Base-by-base conservation (phyloP, 2,888 invertebrate species). In the Cheilosia vernalis region DNA sequence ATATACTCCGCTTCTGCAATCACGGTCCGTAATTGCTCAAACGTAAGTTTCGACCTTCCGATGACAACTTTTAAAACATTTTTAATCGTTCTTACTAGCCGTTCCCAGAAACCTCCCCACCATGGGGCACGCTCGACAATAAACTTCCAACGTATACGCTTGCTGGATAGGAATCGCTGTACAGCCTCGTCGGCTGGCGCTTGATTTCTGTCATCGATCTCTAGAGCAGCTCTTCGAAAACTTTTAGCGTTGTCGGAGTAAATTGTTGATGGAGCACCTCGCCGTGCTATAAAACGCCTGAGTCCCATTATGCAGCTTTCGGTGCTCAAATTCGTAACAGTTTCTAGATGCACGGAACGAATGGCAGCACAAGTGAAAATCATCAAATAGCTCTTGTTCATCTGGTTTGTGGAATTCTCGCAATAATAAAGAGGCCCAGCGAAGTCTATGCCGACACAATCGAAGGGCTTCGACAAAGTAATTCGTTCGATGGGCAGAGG, bases 31-130 rank as follows among this genome's bases (percentile, higher is more conserved):
- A 83, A 37, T 47, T 83, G 49, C 19, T 81, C 66, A 13, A 40
- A 53, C 2, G 17, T 49, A 5, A 81, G 15, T 21, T 33, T 78
- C 2, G 61, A 27, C 24, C 47, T 74, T 30, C 82, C 60, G n/a
- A 87, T 83, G 15, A 74, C 72, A 1, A 74, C 44, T 30, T 79
- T 79, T 9, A 87, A 51, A n/a, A 76, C 33, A 56, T 83, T 70
- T 49, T 80, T 77, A 10, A 83, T 67, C 2, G 58, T 76, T 10
- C 60, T 21, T 10, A 83, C 60, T 3, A 87, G 33, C 7, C 70
- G 33, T 42, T 86, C 78, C 73, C 58, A 87, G 9, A 70, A 82
- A 5, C 5, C 27, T 27, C 27, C 27, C 27, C 6, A 27, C 5
- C 27, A 27, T 27, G 4, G 27, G 27, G 69, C 74, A n/a, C 81